These are phyloP conservation scores for Lucilia cuprina DNA, from an alignment of 1,140 invertebrate genomes.

Conservation along the genomic window DNA sequence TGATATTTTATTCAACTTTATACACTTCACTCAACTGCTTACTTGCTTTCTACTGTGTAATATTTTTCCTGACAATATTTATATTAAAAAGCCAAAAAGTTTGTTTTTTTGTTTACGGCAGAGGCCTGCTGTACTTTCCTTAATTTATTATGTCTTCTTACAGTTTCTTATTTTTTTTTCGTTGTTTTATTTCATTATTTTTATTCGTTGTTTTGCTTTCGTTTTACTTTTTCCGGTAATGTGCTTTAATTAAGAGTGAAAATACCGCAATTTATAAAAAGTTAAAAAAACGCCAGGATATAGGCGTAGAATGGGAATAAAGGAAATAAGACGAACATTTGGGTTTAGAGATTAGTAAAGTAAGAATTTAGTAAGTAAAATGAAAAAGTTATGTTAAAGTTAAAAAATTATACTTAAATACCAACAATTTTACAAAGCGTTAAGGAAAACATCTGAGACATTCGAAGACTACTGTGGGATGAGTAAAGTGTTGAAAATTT, in stretches of 20 bases:
- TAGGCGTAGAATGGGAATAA: neutral
- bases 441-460: neutral
- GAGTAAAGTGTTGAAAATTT: too few relatives aligned
- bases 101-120: neutral
- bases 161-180: neutral
- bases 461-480: too few relatives aligned
- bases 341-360: slow-evolving; percentile 6
- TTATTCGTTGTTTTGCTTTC: neutral
- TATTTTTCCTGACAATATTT: neutral
- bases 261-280: slow-evolving; percentile 31
- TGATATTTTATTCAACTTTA: neutral
- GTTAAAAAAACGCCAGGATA: neutral
- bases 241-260: slow-evolving; percentile 34
- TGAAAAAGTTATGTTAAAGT: neutral
- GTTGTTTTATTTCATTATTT: neutral
- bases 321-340: slow-evolving; percentile 1
- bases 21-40: neutral
- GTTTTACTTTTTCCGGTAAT: slow-evolving; percentile 19
- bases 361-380: neutral
- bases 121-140: neutral
- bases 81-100: slow-evolving; percentile 7
- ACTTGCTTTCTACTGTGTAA: neutral
- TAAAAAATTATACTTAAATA: neutral
- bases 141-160: slow-evolving; percentile 17
- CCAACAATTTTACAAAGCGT: neutral